Conservation (phyloP, 30 jellyfish, hydroid and myxozoan species). For the Aurelia coerulea region DNA sequence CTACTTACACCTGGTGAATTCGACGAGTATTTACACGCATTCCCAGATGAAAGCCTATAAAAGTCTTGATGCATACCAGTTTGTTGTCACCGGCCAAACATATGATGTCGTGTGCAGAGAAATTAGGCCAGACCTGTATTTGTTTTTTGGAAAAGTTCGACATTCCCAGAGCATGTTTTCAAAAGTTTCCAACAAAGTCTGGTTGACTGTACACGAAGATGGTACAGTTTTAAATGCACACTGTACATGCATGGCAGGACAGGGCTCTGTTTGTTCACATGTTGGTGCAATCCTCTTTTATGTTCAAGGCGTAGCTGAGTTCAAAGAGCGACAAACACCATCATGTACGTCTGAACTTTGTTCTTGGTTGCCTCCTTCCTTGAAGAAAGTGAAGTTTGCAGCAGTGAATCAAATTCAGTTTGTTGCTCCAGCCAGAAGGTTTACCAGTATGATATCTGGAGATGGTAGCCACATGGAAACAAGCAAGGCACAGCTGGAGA, state of each 20-base stretch:
- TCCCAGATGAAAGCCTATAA: conserved; percentile 8
- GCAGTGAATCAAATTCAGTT: not conserved
- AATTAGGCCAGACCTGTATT: not conserved
- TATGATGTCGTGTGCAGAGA: conserved; percentile 10
- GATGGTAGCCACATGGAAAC: not conserved
- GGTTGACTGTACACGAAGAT: conserved; percentile 12
- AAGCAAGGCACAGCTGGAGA: not conserved
- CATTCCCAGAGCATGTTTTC: conserved; percentile 20
- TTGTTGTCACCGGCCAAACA: conserved; percentile 15
- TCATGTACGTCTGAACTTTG: conserved; percentile 12
- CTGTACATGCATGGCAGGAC: conserved; percentile 50
- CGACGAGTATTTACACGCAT: conserved; percentile 5
- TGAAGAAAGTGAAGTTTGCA: not conserved
- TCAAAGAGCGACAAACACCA: conserved; percentile 9
- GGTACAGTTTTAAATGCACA: conserved; percentile 37
- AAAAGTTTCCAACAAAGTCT: not conserved
- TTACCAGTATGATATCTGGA: not conserved
- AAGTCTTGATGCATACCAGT: conserved; percentile 6
- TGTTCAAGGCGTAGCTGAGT: conserved; percentile 23
- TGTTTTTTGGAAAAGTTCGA: not conserved
- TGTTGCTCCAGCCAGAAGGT: not conserved
- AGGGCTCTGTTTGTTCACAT: conserved; percentile 30
- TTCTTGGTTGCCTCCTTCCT: conserved; percentile 4
- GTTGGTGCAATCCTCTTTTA: conserved; percentile 46
- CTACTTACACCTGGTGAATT: not conserved